phyloP scores from a whole-genome alignment of 2,888 invertebrate species.

The Agrotis clavis region DNA sequence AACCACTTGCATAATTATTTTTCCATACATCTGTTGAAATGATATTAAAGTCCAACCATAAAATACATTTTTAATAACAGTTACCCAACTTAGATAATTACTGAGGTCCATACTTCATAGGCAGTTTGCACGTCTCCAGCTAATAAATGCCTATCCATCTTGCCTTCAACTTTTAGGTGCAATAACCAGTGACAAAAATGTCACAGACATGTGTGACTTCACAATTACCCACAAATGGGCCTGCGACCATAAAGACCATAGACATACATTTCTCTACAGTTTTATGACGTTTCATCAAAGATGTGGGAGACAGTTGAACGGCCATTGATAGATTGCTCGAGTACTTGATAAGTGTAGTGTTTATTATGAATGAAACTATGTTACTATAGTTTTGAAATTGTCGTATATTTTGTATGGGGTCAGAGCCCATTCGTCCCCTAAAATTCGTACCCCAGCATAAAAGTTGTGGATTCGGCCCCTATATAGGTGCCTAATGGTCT shows the following conservation, averaged over 20 bases:
- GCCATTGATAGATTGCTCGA: slow-evolving; percentile 24
- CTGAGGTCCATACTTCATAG: neutral
- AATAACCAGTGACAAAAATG: slow-evolving; percentile 37
- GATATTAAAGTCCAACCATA: no score
- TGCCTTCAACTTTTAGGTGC: neutral
- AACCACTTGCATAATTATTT: no score
- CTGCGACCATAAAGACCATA: slow-evolving; percentile 38
- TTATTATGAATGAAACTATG: slow-evolving; percentile 11
- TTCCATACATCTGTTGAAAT: no score
- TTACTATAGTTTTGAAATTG: slow-evolving; percentile 1
- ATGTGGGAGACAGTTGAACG: slow-evolving; percentile 14
- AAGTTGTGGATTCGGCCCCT: no score
- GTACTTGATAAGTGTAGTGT: slow-evolving; percentile 6
- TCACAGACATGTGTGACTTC: slow-evolving; percentile 48
- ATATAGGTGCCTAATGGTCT: no score
- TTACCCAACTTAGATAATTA: slow-evolving; percentile 5
- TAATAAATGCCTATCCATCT: slow-evolving; percentile 4
- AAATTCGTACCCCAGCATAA: no score
- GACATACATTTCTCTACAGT: slow-evolving; percentile 44
- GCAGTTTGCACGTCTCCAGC: neutral
- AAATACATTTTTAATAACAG: neutral
- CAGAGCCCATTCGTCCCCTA: no score
- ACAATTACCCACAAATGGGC: slow-evolving; percentile 54
- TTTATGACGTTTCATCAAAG: slow-evolving; percentile 51
- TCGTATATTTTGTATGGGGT: no score